phyloP scores from a whole-genome alignment of 2,888 invertebrate species.

The Mesochorus sp. region DNA sequence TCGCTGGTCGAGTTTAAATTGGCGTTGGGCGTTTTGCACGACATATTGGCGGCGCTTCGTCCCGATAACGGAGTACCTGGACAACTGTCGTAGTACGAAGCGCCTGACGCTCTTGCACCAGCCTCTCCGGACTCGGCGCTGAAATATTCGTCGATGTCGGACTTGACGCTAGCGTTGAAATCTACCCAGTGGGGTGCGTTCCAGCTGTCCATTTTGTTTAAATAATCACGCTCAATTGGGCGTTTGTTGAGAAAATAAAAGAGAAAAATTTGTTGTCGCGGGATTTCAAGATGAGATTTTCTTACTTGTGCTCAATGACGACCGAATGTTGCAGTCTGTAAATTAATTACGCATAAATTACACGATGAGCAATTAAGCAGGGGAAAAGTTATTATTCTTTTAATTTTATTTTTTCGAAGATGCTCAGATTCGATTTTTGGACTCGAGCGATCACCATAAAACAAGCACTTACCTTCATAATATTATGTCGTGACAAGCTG shows the following conservation, averaged over 20 bases:
- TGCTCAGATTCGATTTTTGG: too few species aligned
- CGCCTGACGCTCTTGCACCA: not conserved
- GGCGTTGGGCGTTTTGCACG: slow-evolving; percentile 12
- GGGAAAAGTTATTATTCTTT: not conserved
- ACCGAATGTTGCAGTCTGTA: slow-evolving; percentile 15
- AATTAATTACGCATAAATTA: not conserved
- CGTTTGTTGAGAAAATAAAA: not conserved
- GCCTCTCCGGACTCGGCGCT: slow-evolving; percentile 46
- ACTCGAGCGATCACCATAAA: not conserved
- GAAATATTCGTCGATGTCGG: slow-evolving; percentile 61
- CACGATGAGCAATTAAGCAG: not conserved
- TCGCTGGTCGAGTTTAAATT: not conserved
- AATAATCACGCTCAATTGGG: not conserved
- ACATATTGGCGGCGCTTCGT: not conserved
- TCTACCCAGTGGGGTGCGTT: slow-evolving; percentile 64
- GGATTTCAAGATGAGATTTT: not conserved
- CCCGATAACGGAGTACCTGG: slow-evolving; percentile 15
- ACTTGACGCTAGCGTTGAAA: slow-evolving; percentile 55
- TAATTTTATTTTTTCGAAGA: not conserved
- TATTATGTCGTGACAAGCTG: not conserved
- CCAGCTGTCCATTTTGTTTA: slow-evolving; percentile 45
- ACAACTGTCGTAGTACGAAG: slow-evolving; percentile 1
- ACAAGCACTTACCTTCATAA: slow-evolving; percentile 43
- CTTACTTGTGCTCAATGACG: not conserved
- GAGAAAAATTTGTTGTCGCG: not conserved